Evolutionary conservation across 2,797 vertebrate genomes (phyloP).

Genomic region (Oceanodroma leucorhoa): DNA sequence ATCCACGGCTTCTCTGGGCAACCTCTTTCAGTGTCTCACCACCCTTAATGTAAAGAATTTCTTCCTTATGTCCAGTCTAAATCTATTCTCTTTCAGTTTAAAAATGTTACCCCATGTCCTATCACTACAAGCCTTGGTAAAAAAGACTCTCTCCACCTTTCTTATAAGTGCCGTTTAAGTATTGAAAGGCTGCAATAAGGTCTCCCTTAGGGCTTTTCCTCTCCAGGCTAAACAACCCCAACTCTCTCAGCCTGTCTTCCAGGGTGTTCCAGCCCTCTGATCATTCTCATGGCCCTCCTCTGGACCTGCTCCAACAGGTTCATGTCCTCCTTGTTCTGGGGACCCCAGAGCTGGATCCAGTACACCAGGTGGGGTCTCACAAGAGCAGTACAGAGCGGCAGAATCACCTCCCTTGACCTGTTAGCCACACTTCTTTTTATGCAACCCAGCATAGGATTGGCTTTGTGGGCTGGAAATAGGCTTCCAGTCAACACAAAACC

Average conservation of each 20-base stretch:
- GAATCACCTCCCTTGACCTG: background rate
- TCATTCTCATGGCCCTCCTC: background rate
- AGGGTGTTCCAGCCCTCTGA: background rate
- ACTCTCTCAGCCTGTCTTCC: background rate
- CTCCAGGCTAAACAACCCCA: background rate
- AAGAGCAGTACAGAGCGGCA: background rate
- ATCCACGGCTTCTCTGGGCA: background rate
- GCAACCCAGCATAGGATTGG: rapidly evolving
- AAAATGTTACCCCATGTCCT: rapidly evolving
- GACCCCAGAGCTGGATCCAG: background rate
- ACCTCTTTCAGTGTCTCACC: background rate
- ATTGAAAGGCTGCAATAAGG: background rate
- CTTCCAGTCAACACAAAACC: background rate
- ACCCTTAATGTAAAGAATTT: rapidly evolving
- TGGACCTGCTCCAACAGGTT: background rate
- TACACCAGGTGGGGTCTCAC: background rate
- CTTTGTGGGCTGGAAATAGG: background rate
- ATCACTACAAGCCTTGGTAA: background rate
- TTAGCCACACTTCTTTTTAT: background rate
- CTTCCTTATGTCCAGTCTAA: background rate
- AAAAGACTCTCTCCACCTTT: background rate
- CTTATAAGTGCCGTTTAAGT: background rate
- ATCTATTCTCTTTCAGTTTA: background rate
- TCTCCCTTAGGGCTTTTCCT: background rate
- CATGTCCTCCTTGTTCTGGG: background rate